These are phyloP conservation scores for Apis florea DNA, from an alignment of 1,140 invertebrate species.

Conservation along the genomic window DNA sequence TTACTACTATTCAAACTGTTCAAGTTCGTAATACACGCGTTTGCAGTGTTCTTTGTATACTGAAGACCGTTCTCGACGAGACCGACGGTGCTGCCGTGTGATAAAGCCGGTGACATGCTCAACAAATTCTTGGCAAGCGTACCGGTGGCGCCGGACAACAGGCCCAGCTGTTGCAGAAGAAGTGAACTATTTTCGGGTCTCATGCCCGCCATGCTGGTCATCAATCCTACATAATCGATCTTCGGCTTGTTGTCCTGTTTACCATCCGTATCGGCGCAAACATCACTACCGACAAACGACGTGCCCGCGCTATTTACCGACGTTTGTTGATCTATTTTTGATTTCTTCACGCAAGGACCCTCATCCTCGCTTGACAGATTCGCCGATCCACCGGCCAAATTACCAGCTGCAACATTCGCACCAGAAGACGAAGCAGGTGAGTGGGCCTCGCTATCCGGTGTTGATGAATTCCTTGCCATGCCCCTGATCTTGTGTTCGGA, in stretches of 20 bases:
- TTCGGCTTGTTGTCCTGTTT: conserved; percentile 38
- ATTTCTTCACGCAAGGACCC: conserved; percentile 57
- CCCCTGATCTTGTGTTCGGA: conserved; percentile 88
- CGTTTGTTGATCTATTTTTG: conserved; percentile 50
- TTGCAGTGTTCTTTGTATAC: conserved; percentile 66
- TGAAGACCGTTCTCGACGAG: conserved; percentile 76
- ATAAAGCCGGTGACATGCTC: conserved; percentile 40
- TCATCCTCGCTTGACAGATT: conserved; percentile 71
- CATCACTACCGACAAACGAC: conserved; percentile 34
- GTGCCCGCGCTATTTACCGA: conserved; percentile 19
- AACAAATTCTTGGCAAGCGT: conserved; percentile 57
- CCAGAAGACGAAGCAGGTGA: conserved; percentile 80
- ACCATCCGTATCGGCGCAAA: conserved; percentile 28
- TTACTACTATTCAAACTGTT: conserved; percentile 16
- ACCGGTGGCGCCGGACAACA: conserved; percentile 45
- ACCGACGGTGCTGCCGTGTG: conserved; percentile 64
- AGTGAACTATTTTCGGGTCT: conserved; percentile 66
- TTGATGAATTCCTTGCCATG: conserved; percentile 84
- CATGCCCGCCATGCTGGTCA: conserved; percentile 65
- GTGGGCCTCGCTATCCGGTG: conserved; percentile 81
- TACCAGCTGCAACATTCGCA: conserved; percentile 73
- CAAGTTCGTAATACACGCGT: neutral
- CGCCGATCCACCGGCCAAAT: conserved; percentile 32
- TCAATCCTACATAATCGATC: conserved; percentile 60
- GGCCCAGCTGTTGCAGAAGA: conserved; percentile 65